Evolutionary conservation across 2,797 vertebrate genomes (phyloP).

Genomic region (Alectoris magna): DNA sequence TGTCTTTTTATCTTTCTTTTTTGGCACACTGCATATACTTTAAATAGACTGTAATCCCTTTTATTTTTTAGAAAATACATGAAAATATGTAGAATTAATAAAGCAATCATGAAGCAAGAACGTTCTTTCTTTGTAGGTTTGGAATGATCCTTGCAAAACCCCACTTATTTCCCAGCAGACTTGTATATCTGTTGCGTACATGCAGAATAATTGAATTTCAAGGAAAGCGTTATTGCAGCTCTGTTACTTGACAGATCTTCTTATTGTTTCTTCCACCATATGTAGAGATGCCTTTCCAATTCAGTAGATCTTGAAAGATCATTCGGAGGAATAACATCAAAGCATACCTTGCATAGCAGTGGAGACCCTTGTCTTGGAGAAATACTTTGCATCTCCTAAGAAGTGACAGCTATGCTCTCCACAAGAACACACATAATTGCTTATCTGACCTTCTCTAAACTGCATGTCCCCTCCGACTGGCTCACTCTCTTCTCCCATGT

Average conservation of each 20-base stretch:
- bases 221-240: not conserved
- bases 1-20: not conserved
- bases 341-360: conserved; percentile 61
- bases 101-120: not conserved
- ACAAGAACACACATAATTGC: not conserved
- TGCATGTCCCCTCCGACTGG: not conserved
- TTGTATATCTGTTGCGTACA: not conserved
- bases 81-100: not conserved
- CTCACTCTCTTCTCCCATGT: not conserved
- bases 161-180: not conserved
- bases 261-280: conserved; percentile 22
- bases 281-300: conserved; percentile 36
- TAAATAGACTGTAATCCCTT: not conserved
- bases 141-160: not conserved
- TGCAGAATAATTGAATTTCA: not conserved
- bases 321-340: conserved; percentile 23
- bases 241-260: conserved; percentile 13
- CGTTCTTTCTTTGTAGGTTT: not conserved
- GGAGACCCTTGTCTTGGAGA: conserved; percentile 53
- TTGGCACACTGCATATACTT: not conserved
- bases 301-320: conserved; percentile 46
- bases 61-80: not conserved
- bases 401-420: conserved; percentile 36
- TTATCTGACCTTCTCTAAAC: conserved; percentile 52
- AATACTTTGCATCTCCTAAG: conserved; percentile 29